Evolutionary conservation across 2,113 vertebrate species (phyloP).

Genomic region (Petrocephalus microphthalmus): DNA sequence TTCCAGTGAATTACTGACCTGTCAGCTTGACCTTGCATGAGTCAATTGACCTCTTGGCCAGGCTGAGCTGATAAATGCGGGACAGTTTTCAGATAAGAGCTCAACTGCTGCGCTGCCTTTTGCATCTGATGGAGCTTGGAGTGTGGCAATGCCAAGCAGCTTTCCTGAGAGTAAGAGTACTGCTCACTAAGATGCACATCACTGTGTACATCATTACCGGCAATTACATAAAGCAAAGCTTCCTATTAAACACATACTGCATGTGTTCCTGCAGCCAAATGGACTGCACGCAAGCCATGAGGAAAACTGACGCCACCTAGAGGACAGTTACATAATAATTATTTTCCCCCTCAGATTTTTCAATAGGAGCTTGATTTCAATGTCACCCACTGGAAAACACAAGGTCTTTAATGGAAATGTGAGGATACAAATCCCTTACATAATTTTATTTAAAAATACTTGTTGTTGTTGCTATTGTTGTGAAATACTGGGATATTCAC

Average conservation of each 20-base stretch:
- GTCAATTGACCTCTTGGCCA: constrained; percentile 26
- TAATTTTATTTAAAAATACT: neutral
- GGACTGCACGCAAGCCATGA: constrained; percentile 31
- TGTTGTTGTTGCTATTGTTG: neutral
- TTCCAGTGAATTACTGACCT: constrained; percentile 26
- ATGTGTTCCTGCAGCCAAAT: constrained; percentile 17
- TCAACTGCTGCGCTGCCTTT: neutral
- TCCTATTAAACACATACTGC: neutral
- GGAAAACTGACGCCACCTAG: constrained; percentile 67
- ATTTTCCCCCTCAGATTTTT: neutral
- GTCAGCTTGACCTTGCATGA: constrained; percentile 21
- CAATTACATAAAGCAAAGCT: constrained; percentile 7
- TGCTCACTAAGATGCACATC: neutral
- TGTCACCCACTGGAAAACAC: neutral
- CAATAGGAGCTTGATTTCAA: neutral
- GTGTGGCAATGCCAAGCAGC: neutral
- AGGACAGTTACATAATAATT: constrained; percentile 34
- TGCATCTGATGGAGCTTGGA: neutral
- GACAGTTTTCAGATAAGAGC: neutral
- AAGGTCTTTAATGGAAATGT: neutral
- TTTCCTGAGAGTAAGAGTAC: neutral
- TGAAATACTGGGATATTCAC: neutral
- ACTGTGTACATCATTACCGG: neutral
- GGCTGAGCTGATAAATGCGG: constrained; percentile 23
- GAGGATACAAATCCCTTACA: neutral